phyloP scores from a whole-genome alignment of 2,113 vertebrate genomes.

The Anolis carolinensis region DNA sequence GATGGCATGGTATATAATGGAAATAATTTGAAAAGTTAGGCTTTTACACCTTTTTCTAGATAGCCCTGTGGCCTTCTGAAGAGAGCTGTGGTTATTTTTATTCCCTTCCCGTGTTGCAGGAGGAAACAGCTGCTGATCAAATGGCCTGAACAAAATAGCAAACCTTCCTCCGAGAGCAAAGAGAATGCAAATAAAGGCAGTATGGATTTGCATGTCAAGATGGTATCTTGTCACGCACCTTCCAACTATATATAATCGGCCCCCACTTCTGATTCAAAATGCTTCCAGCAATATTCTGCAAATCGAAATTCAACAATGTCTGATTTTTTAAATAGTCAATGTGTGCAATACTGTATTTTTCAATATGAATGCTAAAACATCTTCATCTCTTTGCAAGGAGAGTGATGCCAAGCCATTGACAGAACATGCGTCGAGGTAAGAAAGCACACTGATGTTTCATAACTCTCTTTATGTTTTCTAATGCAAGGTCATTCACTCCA shows the following conservation, averaged over 20 bases:
- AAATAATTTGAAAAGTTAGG: too few species aligned
- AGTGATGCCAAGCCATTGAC: not conserved
- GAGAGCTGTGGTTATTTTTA: not conserved
- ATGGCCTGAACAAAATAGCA: not conserved
- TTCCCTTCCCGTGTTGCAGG: not conserved
- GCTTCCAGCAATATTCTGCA: not conserved
- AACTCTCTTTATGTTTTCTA: not conserved
- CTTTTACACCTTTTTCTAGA: too few species aligned
- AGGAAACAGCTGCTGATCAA: not conserved
- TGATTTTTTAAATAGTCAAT: not conserved
- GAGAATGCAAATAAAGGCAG: slow-evolving; percentile 51
- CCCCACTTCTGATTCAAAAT: not conserved
- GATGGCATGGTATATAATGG: too few species aligned
- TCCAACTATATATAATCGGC: not conserved
- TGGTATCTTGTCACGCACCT: not conserved
- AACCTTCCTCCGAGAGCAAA: slow-evolving; percentile 25
- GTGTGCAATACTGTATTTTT: not conserved
- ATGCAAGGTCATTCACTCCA: not conserved
- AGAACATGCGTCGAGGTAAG: slow-evolving; percentile 66
- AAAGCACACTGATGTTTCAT: not conserved
- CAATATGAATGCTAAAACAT: not conserved
- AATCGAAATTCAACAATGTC: not conserved
- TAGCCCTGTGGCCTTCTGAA: not conserved
- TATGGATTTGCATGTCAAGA: slow-evolving; percentile 41
- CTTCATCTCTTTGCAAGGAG: slow-evolving; percentile 46